Base-by-base conservation (phyloP, 2,797 vertebrate genomes). In the Scolopax bukidnonensis region DNA sequence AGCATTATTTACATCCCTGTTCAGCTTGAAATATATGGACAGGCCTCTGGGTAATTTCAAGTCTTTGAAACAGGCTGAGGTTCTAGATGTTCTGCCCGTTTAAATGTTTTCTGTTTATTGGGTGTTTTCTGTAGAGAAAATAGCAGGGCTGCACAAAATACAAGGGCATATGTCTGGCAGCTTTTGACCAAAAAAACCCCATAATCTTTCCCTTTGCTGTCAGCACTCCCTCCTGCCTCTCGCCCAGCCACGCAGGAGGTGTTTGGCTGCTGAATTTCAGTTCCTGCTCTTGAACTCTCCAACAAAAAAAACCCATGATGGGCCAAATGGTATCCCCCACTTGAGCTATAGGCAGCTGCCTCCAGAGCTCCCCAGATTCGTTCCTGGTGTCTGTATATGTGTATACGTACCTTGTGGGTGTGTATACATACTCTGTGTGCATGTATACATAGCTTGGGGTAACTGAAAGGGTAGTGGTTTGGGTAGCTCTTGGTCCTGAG, bases 291-390 rank as follows among this genome's bases (percentile, higher is more conserved):
- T 71, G 16, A 89, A 41, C 5, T 33, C 14, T n/a, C n/a, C 41
- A 65, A 54, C 2, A 28, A 32, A 23, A 51, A 4, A 4, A 6
- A 11, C 0, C 3, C 27, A 17, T 6, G 21, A 48, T 3, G 6
- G 10, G 40, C 30, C n/a, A 63, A 64, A 85, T 0, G 2, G 5
- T 30, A 64, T 27, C 15, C 9, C 9, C 8, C 4, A 50, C 17
- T 7, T 8, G 30, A 20, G 16, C 47, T 54, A 15, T 11, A 65
- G 47, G 85, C 56, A 87, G 38, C 25, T 61, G 27, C 38, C 25
- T 23, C 4, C 2, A 54, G 57, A 59, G n/a, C 36, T 50, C 36
- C 28, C 25, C 51, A 47, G 5, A 14, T 40, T 90, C n/a, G 60
- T 71, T 74, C 36, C 8, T 5, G 21, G 18, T 1, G 6, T 23